Base-by-base conservation (phyloP, 2,113 vertebrate species). In the Andinoacara biseriatus region DNA sequence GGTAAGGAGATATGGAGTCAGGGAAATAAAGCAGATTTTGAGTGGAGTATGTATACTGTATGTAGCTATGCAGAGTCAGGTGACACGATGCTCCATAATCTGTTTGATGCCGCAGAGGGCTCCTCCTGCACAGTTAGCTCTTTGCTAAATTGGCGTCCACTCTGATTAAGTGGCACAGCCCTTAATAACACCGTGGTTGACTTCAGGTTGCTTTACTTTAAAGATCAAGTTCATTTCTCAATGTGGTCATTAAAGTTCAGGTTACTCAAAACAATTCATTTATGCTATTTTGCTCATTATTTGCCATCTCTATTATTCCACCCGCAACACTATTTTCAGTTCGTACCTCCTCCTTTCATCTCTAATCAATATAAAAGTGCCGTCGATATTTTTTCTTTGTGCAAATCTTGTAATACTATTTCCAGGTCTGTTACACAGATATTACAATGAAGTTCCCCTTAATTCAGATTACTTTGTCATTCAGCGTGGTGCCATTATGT, bases 181-280 rank as follows among this genome's bases (percentile, higher is more conserved):
- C 81, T 88, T 95, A 94, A 94, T 92, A 94, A 91, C 80, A 54
- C 78, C 18, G 74, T 54, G 83, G 79, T 76, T 86, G 86, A 87
- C 61, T 91, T 81, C 80, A 82, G 88, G 89, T 91, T 91, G 90
- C 90, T 86, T 94, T 86, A 76, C 88, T 93, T 82, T 92, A 94
- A 95, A 95, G 93, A 95, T 95, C 94, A 95, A 87, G 85, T 94
- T 93, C 94, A 95, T 96, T 94, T 86, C 93, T 96, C 95, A 95
- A 46, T 58, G 10, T 17, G 85, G 86, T 93, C 94, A 92, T 95
- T 95, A 95, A 93, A 92, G 78, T 80, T 61, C 81, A 63, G 80
- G 78, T 93, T 90, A 92, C 92, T 92, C 89, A 91, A 87, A 89
- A 80, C 85, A 78, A 81, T 89, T 91, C 52, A 84, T 65, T 79